Evolutionary conservation across 1,140 invertebrate genomes (phyloP), one percentile per base, ranked within the genome.

Genomic region (Leptinotarsa lineolata): DNA sequence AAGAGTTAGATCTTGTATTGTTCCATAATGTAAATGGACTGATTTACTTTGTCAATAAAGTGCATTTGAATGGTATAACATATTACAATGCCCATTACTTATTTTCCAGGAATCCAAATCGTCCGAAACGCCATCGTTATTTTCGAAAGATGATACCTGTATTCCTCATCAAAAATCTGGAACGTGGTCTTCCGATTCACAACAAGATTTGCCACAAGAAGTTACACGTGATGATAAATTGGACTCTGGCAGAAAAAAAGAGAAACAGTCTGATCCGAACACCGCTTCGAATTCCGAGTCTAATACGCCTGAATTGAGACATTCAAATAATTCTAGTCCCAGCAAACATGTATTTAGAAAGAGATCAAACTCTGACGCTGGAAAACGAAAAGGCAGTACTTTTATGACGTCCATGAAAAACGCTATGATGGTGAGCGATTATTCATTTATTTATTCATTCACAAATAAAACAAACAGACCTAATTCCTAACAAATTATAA

Each of bases 261-360:
- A 82, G 30, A 76, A 80, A 67, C 66, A 74, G 20, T 71, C 39
- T 44, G 85, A 84, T 2, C 86, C 84, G n/a, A 83, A 85, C 16
- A 87, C 85, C 45, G 86, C 85, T 4, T 87, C 86, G 5, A 89
- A 83, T 30, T 84, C 89, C 78, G 85, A 88, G 84, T 91, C 86
- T 81, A 91, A 85, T 86, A 91, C 85, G 83, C 86, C 82, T 68
- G 89, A 91, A 79, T 85, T 90, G n/a, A 83, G 88, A 63, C 87
- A 85, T 73, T 89, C 88, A 22, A 88, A 87, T 48, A 88, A 83
- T 75, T 90, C 89, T 71, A 81, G 78, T 72, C 87, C 90, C 77
- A 90, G 90, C n/a, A 88, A 91, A 65, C 95, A 97, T 82, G 92
- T 93, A 18, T 96, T 97, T 82, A 89, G 93, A 80, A 94, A 89